A percentile compares a stretch with the other conserved stretches of the same genome.
phyloP scores from a whole-genome alignment of 1,140 invertebrate species.

The Pseudomyrmex sp. region DNA sequence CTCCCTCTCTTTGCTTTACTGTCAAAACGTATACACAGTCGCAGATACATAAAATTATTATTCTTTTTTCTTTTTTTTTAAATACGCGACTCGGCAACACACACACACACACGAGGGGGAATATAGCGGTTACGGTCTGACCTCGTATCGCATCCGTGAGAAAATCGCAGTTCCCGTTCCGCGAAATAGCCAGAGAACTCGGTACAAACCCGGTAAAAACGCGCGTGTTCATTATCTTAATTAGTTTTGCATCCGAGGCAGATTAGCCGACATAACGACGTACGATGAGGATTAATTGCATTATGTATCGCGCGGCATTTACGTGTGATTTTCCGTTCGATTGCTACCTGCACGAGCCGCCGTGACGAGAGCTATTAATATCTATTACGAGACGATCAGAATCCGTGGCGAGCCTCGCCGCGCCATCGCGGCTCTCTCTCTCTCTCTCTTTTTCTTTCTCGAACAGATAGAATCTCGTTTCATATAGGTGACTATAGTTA shows the following conservation, averaged over 20 bases:
- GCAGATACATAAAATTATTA: too few species aligned
- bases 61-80: neutral
- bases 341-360: constrained; percentile 52
- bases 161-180: constrained; percentile 53
- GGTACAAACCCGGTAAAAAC: constrained; percentile 30
- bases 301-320: constrained; percentile 56
- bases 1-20: too few species aligned
- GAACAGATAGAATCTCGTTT: constrained; percentile 52
- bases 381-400: constrained; percentile 55
- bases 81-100: neutral
- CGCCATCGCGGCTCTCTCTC: neutral
- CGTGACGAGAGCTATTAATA: constrained; percentile 64
- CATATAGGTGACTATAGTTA: constrained; percentile 24
- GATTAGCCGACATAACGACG: constrained; percentile 52
- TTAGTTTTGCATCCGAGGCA: constrained; percentile 60
- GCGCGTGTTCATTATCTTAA: constrained; percentile 60
- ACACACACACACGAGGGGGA: neutral
- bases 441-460: too few species aligned
- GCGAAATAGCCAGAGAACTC: constrained; percentile 31
- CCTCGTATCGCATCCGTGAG: constrained; percentile 63
- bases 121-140: constrained; percentile 54
- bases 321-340: constrained; percentile 61
- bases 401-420: constrained; percentile 5
- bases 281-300: constrained; percentile 65
- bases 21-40: too few species aligned